Percentiles rank a stretch among this genome's conserved stretches.
phyloP scores from a whole-genome alignment of 2,888 invertebrate genomes.

The Xylocampa areola region DNA sequence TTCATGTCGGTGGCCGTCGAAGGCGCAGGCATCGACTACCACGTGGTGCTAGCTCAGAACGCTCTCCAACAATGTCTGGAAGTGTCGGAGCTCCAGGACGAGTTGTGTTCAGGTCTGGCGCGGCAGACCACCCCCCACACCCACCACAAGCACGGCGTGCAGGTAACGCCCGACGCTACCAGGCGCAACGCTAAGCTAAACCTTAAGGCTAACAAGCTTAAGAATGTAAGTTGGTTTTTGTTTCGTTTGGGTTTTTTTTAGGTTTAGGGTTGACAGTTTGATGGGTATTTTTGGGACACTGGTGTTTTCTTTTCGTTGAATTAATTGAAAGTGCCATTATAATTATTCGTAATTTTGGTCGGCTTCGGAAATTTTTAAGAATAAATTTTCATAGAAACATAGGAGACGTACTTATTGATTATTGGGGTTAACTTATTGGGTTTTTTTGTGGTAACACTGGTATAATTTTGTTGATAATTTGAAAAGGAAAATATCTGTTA shows the following conservation, averaged over 20 bases:
- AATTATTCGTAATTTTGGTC: conserved; percentile 16
- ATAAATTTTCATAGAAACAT: no score
- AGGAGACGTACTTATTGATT: no score
- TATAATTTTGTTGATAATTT: no score
- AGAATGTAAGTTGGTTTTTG: conserved; percentile 78
- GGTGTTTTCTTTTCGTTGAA: no score
- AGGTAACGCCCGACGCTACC: conserved; percentile 85
- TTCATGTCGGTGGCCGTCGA: conserved; percentile 99
- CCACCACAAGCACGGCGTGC: conserved; percentile 95
- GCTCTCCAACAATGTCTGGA: conserved; percentile 97
- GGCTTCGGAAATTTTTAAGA: no score
- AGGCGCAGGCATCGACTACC: conserved; percentile 98
- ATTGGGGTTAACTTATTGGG: no score
- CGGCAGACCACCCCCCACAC: conserved; percentile 97
- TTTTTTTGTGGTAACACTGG: no score
- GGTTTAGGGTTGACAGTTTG: no score
- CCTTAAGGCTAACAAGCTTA: conserved; percentile 83
- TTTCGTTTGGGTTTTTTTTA: conserved; percentile 16
- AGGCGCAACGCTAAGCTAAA: conserved; percentile 62
- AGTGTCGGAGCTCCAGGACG: conserved; percentile 95
- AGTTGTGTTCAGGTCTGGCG: conserved; percentile 97
- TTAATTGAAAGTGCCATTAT: no score
- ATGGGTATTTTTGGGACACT: neutral
- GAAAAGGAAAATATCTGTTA: no score
- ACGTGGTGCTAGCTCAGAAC: conserved; percentile 98